A percentile compares a stretch with the other conserved stretches of the same genome.
phyloP scores from a whole-genome alignment of 2,113 vertebrate genomes.

The Psittacula cyanocephala region DNA sequence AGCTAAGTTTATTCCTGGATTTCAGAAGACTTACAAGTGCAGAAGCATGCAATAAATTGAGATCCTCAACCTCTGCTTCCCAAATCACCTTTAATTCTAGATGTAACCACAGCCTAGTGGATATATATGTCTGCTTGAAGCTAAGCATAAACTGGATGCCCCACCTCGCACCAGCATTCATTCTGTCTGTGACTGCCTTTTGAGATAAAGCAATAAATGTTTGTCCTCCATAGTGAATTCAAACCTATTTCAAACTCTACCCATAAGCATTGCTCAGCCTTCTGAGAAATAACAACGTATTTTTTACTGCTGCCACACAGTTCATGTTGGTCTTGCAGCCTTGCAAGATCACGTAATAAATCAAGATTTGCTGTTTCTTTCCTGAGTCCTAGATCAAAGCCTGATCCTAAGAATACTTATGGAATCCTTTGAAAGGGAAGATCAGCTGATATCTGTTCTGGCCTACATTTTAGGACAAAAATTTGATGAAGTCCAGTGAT shows the following conservation, averaged over 20 bases:
- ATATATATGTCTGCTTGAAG: not conserved
- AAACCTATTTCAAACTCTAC: not conserved
- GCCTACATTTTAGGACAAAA: not conserved
- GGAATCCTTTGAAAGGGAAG: not conserved
- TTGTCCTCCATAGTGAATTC: not conserved
- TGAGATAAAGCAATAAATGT: not conserved
- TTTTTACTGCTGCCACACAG: not conserved
- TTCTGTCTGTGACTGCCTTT: not conserved
- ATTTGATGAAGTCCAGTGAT: not conserved
- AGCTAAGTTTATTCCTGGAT: not conserved
- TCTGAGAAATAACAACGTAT: not conserved
- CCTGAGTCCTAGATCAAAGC: not conserved
- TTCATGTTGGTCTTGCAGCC: not conserved
- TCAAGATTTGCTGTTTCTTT: not conserved
- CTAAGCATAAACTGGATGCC: not conserved
- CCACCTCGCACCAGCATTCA: not conserved
- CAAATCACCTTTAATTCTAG: slow-evolving; percentile 19
- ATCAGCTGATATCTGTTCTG: not conserved
- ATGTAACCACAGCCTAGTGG: not conserved
- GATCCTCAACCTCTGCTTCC: not conserved
- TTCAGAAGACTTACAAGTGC: not conserved
- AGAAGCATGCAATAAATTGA: not conserved
- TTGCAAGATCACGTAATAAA: not conserved
- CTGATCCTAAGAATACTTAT: not conserved
- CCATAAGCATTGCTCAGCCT: not conserved